Evolutionary conservation across 2,888 invertebrate genomes (phyloP), one percentile per base, ranked within the genome.

Genomic region (Drymonia ruficornis): DNA sequence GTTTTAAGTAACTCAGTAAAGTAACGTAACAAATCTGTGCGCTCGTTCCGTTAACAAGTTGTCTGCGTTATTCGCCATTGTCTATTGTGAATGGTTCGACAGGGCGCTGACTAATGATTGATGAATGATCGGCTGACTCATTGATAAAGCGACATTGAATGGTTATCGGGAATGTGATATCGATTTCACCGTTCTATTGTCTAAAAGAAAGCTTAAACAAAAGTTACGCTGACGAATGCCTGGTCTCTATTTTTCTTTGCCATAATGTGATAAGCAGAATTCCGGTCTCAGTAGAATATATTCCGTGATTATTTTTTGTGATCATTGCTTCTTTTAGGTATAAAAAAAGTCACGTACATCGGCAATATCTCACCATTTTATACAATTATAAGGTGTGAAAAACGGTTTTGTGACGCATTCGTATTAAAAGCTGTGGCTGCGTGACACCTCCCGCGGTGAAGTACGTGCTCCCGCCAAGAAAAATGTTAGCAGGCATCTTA

Each of bases 401-500:
- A 76, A 74, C 65, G 72, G 81, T 82, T 83, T 86, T 85, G 75
- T 78, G 78, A 76, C 67, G 76, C 74, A 73, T 79, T 77, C 70
- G 67, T 77, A 76, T 65, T 76, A 80, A 82, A 78, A 73, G 74
- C 63, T 67, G 70, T 64, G 72, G 55, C 66, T 71, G 76, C 72
- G 74, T 69, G 80, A 80, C 78, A 80, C 80, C 81, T 77, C 86
- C 86, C 75, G 82, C 69, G 59, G 86, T 74, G 86, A 74, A 79
- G 80, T 86, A 90, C 88, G 89, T 91, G 88, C 84, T 83, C 70
- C 75, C 74, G 78, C 84, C 81, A 80, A 86, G 86, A 87, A 88
- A 86, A 91, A 89, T 89, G 86, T 86, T 75, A 74, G 79, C 78
- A 83, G 83, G 89, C 82, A 90, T 91, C 86, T 89, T 82, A 83